Evolutionary conservation across 2,113 vertebrate genomes (phyloP).

Genomic region (Strix uralensis): DNA sequence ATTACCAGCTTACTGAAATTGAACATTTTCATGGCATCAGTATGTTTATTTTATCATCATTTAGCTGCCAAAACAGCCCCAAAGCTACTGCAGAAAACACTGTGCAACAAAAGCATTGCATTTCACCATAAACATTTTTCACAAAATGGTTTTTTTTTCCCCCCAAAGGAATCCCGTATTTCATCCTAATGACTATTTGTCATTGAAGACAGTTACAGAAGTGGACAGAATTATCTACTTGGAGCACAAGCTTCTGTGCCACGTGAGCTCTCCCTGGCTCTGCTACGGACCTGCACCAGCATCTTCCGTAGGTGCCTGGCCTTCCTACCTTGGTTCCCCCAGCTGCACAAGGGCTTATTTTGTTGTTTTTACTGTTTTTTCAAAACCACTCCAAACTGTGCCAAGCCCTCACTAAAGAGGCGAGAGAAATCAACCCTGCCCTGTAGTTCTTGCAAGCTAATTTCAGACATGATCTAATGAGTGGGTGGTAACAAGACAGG

Average conservation of each 20-base stretch:
- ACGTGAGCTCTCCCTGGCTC: rapidly evolving
- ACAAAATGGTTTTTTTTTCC: neutral
- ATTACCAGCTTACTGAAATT: neutral
- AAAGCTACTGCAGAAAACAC: neutral
- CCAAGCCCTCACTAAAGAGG: neutral
- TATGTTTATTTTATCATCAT: neutral
- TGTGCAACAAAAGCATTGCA: neutral
- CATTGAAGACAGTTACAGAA: neutral
- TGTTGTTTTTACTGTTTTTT: neutral
- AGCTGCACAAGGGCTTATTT: neutral
- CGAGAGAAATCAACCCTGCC: neutral
- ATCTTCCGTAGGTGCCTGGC: neutral
- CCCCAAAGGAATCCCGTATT: neutral
- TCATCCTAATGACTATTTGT: neutral
- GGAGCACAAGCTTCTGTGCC: neutral
- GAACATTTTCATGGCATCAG: neutral
- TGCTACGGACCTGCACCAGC: neutral
- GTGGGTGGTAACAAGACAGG: slow-evolving; percentile 9
- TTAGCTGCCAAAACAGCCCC: neutral
- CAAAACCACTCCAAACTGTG: neutral
- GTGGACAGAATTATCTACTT: neutral
- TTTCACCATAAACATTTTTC: neutral
- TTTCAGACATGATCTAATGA: slow-evolving; percentile 48
- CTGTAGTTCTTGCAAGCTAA: neutral
- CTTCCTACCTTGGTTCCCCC: neutral